Percentiles rank a stretch among this genome's conserved stretches.
phyloP scores from a whole-genome alignment of 1,140 invertebrate genomes.

The Adelges cooleyi region DNA sequence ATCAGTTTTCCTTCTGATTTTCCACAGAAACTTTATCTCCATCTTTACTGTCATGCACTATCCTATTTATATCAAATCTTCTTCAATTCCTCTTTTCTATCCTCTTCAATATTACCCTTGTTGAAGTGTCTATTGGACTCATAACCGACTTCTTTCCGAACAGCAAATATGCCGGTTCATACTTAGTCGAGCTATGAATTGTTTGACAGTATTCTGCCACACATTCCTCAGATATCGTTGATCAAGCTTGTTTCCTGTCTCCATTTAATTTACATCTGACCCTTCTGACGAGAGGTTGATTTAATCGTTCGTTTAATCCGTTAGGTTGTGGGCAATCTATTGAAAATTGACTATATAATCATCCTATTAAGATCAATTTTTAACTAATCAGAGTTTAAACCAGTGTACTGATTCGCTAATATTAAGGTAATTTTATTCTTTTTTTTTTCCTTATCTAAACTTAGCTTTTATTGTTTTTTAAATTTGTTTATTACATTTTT shows the following conservation, averaged over 20 bases:
- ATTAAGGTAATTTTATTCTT: not conserved
- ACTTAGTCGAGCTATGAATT: slow-evolving; percentile 32
- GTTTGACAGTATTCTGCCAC: slow-evolving; percentile 32
- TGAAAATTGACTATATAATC: not conserved
- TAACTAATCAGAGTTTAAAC: not conserved
- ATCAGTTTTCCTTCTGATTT: too few relatives aligned
- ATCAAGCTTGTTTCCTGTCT: slow-evolving; percentile 31
- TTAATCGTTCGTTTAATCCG: slow-evolving; percentile 25
- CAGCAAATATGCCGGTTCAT: slow-evolving; percentile 32
- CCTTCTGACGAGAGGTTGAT: slow-evolving; percentile 31
- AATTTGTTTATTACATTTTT: too few relatives aligned
- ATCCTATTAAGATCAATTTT: not conserved
- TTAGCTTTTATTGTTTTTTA: too few relatives aligned
- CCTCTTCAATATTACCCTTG: not conserved
- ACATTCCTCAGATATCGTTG: slow-evolving; percentile 31
- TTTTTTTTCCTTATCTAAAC: too few relatives aligned
- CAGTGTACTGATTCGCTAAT: not conserved
- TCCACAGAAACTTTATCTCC: too few relatives aligned
- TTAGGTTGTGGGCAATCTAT: slow-evolving; percentile 21
- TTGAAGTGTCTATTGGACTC: not conserved
- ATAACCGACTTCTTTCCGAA: not conserved
- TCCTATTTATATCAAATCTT: not conserved
- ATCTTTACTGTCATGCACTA: too few relatives aligned
- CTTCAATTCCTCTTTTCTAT: not conserved
- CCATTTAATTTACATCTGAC: slow-evolving; percentile 31